phyloP scores from a whole-genome alignment of 1,140 invertebrate genomes.

The Elymnias hypermnestra region DNA sequence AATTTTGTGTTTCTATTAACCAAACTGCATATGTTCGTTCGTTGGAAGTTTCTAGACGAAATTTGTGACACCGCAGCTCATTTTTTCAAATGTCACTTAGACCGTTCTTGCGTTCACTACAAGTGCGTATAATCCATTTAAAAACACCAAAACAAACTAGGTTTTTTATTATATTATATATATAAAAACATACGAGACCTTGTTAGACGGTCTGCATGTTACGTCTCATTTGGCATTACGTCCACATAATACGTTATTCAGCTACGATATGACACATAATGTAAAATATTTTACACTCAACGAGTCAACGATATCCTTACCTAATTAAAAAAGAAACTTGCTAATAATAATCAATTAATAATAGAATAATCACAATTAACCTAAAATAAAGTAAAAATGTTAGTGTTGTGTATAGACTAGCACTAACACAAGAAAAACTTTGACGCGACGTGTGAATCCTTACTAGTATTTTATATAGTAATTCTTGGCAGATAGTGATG shows the following conservation, averaged over 20 bases:
- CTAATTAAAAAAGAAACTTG: no score
- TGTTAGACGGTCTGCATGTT: no score
- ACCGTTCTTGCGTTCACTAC: no score
- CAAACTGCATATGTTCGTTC: no score
- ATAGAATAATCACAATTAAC: constrained; percentile 17
- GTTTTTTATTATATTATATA: no score
- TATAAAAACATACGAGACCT: no score
- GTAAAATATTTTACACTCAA: constrained; percentile 18
- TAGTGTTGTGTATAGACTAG: constrained; percentile 12
- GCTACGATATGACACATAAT: constrained; percentile 41
- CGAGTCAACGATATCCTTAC: constrained; percentile 16
- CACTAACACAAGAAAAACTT: constrained; percentile 3
- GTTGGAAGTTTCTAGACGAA: no score
- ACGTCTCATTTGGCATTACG: constrained; percentile 41
- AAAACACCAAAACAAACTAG: no score
- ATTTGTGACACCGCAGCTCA: no score
- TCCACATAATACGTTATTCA: constrained; percentile 23
- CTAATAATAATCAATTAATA: constrained; percentile 9
- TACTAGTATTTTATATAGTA: neutral
- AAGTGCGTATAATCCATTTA: no score
- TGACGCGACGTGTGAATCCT: constrained; percentile 3
- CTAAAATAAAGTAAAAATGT: constrained; percentile 14
- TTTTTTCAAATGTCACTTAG: no score
- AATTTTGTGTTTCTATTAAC: no score
- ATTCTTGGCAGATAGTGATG: constrained; percentile 1